phyloP scores from a whole-genome alignment of 2,888 invertebrate genomes.

The Apamea monoglypha region DNA sequence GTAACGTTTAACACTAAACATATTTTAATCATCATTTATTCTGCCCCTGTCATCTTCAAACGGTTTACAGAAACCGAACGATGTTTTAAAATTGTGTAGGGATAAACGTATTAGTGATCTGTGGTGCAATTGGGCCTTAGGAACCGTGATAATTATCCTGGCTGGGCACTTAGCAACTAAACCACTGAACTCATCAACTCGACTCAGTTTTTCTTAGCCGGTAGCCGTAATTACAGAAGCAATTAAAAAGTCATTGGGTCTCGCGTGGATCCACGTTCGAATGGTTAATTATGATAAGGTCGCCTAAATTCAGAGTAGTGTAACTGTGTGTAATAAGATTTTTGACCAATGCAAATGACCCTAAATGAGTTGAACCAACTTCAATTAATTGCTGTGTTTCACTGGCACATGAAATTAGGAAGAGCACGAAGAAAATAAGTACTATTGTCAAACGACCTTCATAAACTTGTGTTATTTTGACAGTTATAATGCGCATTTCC shows the following conservation, averaged over 20 bases:
- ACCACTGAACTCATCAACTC: background rate
- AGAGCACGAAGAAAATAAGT: background rate
- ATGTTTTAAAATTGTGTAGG: background rate
- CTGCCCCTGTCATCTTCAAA: background rate
- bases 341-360: background rate
- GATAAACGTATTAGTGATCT: background rate
- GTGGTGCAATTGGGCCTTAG: background rate
- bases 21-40: background rate
- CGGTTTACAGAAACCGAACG: background rate
- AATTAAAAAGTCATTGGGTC: too few relatives aligned
- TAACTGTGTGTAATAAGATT: background rate
- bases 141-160: background rate
- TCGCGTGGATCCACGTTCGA: too few relatives aligned
- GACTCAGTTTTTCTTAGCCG: background rate
- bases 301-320: background rate
- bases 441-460: background rate
- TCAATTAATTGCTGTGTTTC: background rate
- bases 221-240: too few relatives aligned
- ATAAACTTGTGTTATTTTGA: background rate
- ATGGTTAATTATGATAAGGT: background rate
- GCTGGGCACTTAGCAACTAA: background rate
- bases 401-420: background rate
- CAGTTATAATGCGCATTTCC: too few relatives aligned
- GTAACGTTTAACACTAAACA: background rate
- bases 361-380: background rate